Evolutionary conservation across 2,888 invertebrate genomes (phyloP).

Genomic region (Julus scandinavius): DNA sequence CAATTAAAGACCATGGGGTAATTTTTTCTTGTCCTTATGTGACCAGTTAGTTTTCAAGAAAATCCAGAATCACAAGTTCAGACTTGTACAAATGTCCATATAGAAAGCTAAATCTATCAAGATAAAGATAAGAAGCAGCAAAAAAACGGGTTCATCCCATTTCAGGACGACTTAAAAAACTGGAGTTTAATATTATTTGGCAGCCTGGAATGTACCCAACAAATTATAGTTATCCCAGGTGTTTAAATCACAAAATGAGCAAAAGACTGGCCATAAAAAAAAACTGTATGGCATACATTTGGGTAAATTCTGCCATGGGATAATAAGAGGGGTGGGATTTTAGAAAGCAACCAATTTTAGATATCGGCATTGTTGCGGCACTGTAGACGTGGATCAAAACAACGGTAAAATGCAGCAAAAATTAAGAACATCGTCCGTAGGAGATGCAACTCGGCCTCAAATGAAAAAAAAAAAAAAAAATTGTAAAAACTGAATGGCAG

Average conservation of each 20-base stretch:
- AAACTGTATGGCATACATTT: not conserved
- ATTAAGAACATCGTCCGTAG: slow-evolving; percentile 25
- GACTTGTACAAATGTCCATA: no score
- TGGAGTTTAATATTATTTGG: not conserved
- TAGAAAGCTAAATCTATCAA: no score
- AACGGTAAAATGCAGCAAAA: not conserved
- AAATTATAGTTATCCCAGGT: not conserved
- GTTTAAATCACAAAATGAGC: not conserved
- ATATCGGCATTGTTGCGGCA: not conserved
- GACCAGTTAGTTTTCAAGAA: no score
- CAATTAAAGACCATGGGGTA: no score
- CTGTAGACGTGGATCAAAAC: not conserved
- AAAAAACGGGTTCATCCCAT: slow-evolving; percentile 17
- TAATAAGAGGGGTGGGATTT: not conserved
- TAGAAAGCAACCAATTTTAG: not conserved
- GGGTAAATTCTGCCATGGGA: not conserved
- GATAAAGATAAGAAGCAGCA: no score
- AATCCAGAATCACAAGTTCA: no score
- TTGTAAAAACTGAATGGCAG: not conserved
- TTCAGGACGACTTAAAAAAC: slow-evolving; percentile 7
- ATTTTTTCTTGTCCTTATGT: no score
- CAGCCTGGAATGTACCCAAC: not conserved
- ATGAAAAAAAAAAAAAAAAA: not conserved
- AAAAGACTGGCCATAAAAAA: not conserved
- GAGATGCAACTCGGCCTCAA: not conserved